Conservation (phyloP, 2,797 vertebrate species). For the Natrix natrix region DNA sequence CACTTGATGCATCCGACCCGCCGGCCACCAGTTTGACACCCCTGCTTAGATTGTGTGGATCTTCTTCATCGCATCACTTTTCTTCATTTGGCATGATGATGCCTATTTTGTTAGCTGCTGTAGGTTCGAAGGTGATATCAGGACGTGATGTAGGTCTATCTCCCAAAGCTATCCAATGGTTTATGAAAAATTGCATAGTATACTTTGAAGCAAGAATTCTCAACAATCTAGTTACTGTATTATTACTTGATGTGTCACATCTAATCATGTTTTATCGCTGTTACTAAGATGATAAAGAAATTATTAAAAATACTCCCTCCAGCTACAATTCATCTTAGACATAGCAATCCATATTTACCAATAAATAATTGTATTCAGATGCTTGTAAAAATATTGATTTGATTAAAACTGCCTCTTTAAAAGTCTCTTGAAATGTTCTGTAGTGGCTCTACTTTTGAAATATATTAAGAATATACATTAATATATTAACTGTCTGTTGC, state of each 20-base stretch:
- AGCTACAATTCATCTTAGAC: not conserved
- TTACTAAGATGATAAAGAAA: not conserved
- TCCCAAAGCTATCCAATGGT: not conserved
- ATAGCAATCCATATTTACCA: not conserved
- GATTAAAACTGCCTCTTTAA: not conserved
- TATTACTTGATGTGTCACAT: not conserved
- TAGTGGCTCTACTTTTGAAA: not conserved
- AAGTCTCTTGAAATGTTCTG: not conserved
- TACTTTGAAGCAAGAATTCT: not conserved
- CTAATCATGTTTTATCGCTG: not conserved
- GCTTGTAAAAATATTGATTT: not conserved
- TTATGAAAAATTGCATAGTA: not conserved
- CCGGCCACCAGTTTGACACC: too few relatives aligned
- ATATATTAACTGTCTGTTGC: not conserved
- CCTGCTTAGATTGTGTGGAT: not conserved
- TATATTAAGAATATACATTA: not conserved
- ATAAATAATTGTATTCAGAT: not conserved
- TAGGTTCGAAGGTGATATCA: not conserved
- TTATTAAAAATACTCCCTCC: not conserved
- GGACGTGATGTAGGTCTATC: not conserved
- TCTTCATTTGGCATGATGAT: not conserved
- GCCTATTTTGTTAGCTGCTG: not conserved
- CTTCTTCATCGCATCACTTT: not conserved
- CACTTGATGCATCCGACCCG: rapidly evolving
- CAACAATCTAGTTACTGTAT: not conserved